Conservation (phyloP, 2,113 vertebrate species). For the Panurus biarmicus region DNA sequence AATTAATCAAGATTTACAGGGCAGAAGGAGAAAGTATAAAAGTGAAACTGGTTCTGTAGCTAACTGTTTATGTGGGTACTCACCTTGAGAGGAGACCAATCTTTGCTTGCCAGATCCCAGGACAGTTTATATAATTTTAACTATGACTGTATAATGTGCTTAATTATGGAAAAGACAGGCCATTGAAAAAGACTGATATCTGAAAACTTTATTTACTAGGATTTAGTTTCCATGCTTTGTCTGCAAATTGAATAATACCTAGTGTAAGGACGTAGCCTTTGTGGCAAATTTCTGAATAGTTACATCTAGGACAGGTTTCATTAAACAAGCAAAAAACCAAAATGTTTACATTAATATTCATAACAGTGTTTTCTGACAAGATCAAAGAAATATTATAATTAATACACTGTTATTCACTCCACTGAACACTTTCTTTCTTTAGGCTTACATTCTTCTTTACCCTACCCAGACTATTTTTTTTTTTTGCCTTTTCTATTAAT, state of each 20-base stretch:
- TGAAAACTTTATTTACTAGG: neutral
- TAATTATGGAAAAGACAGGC: neutral
- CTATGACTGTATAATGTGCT: neutral
- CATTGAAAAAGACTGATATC: neutral
- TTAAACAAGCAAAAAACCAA: neutral
- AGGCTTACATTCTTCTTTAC: constrained; percentile 4
- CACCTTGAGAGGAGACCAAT: constrained; percentile 23
- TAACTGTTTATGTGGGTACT: neutral
- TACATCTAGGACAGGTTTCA: neutral
- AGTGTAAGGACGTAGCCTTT: neutral
- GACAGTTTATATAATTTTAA: neutral
- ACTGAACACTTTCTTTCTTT: neutral
- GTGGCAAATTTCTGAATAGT: neutral
- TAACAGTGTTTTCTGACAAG: neutral
- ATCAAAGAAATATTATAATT: neutral
- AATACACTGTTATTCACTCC: neutral
- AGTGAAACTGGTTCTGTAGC: neutral
- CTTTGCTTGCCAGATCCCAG: neutral
- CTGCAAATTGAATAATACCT: neutral
- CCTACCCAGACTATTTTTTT: neutral
- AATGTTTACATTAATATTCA: neutral
- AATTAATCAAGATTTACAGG: constrained; percentile 30
- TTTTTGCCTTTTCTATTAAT: neutral
- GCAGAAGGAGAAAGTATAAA: constrained; percentile 17
- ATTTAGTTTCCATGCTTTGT: neutral